These are phyloP conservation scores for Molothrus ater DNA, from an alignment of 2,797 vertebrate genomes.

Conservation along the genomic window DNA sequence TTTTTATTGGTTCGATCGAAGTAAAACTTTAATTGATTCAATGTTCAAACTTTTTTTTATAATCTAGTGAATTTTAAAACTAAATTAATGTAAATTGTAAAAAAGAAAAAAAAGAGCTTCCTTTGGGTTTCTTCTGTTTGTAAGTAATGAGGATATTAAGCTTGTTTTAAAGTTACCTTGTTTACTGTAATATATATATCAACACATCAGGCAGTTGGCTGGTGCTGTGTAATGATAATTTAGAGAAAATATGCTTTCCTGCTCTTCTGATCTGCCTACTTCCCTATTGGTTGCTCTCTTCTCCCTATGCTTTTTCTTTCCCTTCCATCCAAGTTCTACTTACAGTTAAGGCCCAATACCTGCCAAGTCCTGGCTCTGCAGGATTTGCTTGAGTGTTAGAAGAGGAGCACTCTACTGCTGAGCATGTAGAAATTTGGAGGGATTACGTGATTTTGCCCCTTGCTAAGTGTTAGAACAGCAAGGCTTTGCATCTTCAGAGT, in stretches of 20 bases:
- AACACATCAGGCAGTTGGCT: background rate
- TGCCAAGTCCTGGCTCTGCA: background rate
- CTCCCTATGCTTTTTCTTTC: background rate
- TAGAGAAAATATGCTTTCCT: background rate
- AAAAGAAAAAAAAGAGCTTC: background rate
- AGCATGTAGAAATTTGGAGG: background rate
- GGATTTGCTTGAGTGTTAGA: background rate
- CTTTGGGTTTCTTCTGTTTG: background rate
- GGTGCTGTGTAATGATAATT: background rate
- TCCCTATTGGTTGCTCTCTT: background rate
- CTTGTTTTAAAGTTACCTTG: background rate
- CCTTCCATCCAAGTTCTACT: background rate
- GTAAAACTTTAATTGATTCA: background rate
- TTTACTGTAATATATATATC: background rate
- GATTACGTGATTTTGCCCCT: background rate
- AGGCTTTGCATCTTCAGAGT: background rate
- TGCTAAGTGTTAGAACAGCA: background rate
- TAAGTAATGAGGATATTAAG: background rate
- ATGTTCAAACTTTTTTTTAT: background rate
- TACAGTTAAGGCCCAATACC: background rate
- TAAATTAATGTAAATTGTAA: background rate
- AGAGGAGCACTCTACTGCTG: background rate
- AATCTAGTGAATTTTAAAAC: background rate
- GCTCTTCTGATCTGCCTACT: background rate
- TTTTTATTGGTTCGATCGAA: background rate